These are phyloP conservation scores for Netelia virgata DNA, from an alignment of 2,888 invertebrate species.

Conservation along the genomic window DNA sequence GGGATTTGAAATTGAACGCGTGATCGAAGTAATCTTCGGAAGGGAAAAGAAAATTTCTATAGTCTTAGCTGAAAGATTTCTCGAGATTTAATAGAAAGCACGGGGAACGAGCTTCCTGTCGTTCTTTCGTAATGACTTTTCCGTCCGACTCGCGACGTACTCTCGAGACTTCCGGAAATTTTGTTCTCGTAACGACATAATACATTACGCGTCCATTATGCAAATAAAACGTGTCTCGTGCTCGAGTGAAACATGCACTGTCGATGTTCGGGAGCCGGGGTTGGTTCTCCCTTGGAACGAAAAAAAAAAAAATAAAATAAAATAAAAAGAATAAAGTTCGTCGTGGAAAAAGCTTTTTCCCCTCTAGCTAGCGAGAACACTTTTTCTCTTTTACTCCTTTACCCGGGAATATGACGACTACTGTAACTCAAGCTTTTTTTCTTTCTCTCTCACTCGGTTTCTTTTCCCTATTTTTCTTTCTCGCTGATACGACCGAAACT, in stretches of 20 bases:
- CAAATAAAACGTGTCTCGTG: constrained; percentile 48
- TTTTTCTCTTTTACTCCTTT: not conserved
- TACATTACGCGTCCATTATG: constrained; percentile 36
- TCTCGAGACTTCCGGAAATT: not conserved
- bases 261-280: not conserved
- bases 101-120: not conserved
- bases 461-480: not conserved
- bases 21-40: not conserved
- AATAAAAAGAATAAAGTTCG: too few relatives aligned
- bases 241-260: constrained; percentile 17
- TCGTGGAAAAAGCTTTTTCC: constrained; percentile 27
- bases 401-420: not conserved
- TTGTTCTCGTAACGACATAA: constrained; percentile 7
- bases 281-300: not conserved
- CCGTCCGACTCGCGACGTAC: not conserved
- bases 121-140: constrained; percentile 7
- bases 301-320: too few relatives aligned
- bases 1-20: too few relatives aligned
- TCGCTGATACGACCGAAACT: constrained; percentile 24
- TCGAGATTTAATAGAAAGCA: not conserved
- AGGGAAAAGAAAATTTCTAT: not conserved
- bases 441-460: not conserved
- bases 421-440: constrained; percentile 5
- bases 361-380: not conserved
- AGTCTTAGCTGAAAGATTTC: not conserved